Evolutionary conservation across 2,888 invertebrate species (phyloP).

Genomic region (Drosophila mimetica): DNA sequence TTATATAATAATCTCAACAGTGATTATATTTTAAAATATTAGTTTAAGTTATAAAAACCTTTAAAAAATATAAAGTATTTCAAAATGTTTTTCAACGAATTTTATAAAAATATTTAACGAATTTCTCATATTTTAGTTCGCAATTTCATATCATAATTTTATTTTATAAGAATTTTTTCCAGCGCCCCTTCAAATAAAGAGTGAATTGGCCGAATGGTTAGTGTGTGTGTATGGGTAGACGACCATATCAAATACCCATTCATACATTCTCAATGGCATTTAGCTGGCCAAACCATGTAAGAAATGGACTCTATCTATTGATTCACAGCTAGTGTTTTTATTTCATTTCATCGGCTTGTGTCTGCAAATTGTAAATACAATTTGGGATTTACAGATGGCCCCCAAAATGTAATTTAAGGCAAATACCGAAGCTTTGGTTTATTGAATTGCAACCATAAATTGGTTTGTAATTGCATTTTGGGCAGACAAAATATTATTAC

Average conservation of each 20-base stretch:
- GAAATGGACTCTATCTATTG: conserved; percentile 22
- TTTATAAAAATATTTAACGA: no score
- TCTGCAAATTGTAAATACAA: conserved; percentile 33
- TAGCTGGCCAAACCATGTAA: conserved; percentile 21
- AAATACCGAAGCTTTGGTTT: conserved; percentile 24
- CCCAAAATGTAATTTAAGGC: conserved; percentile 21
- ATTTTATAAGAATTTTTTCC: no score
- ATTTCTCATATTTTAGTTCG: no score
- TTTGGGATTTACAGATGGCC: conserved; percentile 35
- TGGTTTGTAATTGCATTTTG: conserved; percentile 28
- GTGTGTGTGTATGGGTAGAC: conserved; percentile 15
- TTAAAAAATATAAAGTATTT: not conserved
- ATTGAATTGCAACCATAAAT: conserved; percentile 19
- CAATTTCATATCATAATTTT: no score
- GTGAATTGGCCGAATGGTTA: conserved; percentile 28
- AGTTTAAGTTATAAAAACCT: not conserved
- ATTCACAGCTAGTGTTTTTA: conserved; percentile 12
- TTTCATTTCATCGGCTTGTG: conserved; percentile 29
- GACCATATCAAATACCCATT: conserved; percentile 44
- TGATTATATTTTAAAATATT: no score
- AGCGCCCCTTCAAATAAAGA: conserved; percentile 26
- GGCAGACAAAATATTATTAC: conserved; percentile 5
- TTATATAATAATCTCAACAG: no score
- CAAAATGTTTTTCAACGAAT: no score
- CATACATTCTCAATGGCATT: conserved; percentile 48